A percentile compares a stretch with the other conserved stretches of the same genome.
Conservation (phyloP, 2,113 vertebrate species). For the Phycodurus eques region DNA sequence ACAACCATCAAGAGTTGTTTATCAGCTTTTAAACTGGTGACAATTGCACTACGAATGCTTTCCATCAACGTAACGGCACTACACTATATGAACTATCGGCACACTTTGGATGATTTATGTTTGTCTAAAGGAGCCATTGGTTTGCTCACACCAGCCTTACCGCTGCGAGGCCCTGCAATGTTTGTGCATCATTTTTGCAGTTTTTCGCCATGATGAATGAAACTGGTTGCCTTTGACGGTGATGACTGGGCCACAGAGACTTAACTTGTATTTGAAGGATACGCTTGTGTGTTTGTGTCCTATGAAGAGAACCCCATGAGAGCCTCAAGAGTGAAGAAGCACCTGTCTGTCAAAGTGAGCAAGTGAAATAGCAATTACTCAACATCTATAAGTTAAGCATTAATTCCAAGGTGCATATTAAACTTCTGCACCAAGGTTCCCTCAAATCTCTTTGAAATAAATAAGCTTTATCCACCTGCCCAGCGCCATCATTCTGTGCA, state of each 20-base stretch:
- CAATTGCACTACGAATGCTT: conserved; percentile 40
- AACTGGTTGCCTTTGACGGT: conserved; percentile 29
- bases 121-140: conserved; percentile 46
- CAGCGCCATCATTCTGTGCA: conserved; percentile 29
- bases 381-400: conserved; percentile 32
- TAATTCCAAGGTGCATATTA: conserved; percentile 50
- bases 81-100: conserved; percentile 43
- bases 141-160: conserved; percentile 40
- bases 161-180: conserved; percentile 47
- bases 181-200: conserved; percentile 60
- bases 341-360: conserved; percentile 14
- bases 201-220: conserved; percentile 56
- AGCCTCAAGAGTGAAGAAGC: conserved; percentile 5
- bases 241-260: conserved; percentile 20
- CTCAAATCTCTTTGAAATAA: conserved; percentile 28
- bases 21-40: conserved; percentile 30
- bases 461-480: conserved; percentile 28
- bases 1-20: conserved; percentile 37
- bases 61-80: conserved; percentile 39
- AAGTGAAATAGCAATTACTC: conserved; percentile 36
- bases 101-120: conserved; percentile 56
- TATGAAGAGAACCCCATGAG: neutral
- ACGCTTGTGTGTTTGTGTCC: neutral
- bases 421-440: conserved; percentile 38
- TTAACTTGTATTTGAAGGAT: conserved; percentile 11